Evolutionary conservation across 2,113 vertebrate species (phyloP), one percentile per base, ranked within the genome.

Genomic region (Cynopterus brachyotis): DNA sequence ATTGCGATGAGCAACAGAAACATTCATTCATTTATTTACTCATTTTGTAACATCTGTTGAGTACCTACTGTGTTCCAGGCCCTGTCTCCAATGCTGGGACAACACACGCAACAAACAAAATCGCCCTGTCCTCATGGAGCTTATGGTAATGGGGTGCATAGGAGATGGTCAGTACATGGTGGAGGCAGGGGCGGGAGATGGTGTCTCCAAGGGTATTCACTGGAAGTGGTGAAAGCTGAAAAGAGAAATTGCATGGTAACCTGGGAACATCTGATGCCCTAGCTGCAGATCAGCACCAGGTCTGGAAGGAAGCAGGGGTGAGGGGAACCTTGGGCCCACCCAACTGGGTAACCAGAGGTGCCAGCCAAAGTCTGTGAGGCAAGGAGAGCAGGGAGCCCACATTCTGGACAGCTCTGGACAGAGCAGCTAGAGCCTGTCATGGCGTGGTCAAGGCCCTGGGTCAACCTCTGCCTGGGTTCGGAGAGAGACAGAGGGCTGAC

Each of bases 221-320:
- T 72, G 0, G 6, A 99, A 99, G 50, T 98, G 99, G 97, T 98
- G 98, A 35, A 99, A 99, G 64, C 99, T 98, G 42, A 99, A 99
- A 69, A 99, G 98, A 88, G 99, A 99, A 96, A 98, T 98, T 98
- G 99, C 98, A 98, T 99, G 99, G 98, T 99, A 98, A 94, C 98
- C 99, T 9, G 98, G 98, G 16, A 99, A 99, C 97, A 99, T 99
- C 40, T 98, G 93, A 97, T 30, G 35, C 13, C 99, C 98, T 98
- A 99, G 98, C 99, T 99, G 81, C 98, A 98, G 7, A 99, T 98
- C 89, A 99, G 98, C 97, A 99, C 94, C 22, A 99, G 98, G 95
- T 99, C 99, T 99, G 84, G 32, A 91, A 9, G 60, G 37, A 80
- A 11, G 22, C 16, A 50, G 45, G n/a, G 26, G 10, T 88, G 83